These are phyloP conservation scores for Asteroscopus sphinx DNA, from an alignment of 2,888 invertebrate genomes.

Conservation along the genomic window DNA sequence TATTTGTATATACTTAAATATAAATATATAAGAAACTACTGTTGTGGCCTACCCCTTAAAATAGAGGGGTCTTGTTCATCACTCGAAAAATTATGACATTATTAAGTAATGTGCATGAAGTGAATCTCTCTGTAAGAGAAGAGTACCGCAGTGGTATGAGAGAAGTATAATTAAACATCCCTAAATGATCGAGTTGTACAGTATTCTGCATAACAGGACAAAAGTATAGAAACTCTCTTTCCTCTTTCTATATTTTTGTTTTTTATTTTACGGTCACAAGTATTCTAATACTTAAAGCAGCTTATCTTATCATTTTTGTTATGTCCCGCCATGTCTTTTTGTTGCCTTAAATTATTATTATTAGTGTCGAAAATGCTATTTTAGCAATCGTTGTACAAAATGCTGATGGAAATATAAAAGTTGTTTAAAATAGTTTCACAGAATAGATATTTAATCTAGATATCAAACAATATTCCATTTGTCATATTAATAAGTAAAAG, in stretches of 20 bases:
- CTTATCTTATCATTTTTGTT: slow-evolving; percentile 62
- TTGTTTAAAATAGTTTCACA: slow-evolving; percentile 89
- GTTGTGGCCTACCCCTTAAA: slow-evolving; percentile 57
- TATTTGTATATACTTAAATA: slow-evolving; percentile 58
- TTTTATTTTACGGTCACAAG: slow-evolving; percentile 52
- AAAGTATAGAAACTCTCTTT: slow-evolving; percentile 45
- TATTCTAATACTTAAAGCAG: slow-evolving; percentile 54
- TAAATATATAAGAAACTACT: slow-evolving; percentile 50
- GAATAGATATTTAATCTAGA: slow-evolving; percentile 88
- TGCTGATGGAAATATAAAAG: slow-evolving; percentile 88
- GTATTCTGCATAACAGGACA: slow-evolving; percentile 52
- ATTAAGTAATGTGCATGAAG: slow-evolving; percentile 30
- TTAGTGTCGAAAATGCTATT: slow-evolving; percentile 69
- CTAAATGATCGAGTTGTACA: slow-evolving; percentile 51
- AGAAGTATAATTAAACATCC: slow-evolving; percentile 27
- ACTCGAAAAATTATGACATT: slow-evolving; percentile 16
- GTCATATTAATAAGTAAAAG: slow-evolving; percentile 89
- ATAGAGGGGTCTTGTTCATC: slow-evolving; percentile 40
- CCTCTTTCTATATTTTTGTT: slow-evolving; percentile 54
- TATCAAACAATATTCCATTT: slow-evolving; percentile 89
- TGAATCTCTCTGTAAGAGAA: slow-evolving; percentile 36
- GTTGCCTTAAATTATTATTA: slow-evolving; percentile 72
- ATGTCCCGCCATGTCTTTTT: slow-evolving; percentile 66
- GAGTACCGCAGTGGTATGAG: slow-evolving; percentile 26
- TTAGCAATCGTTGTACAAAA: slow-evolving; percentile 83